A percentile compares a stretch with the other conserved stretches of the same genome.
phyloP scores from a whole-genome alignment of 2,888 invertebrate genomes.

The Papilio demoleus region DNA sequence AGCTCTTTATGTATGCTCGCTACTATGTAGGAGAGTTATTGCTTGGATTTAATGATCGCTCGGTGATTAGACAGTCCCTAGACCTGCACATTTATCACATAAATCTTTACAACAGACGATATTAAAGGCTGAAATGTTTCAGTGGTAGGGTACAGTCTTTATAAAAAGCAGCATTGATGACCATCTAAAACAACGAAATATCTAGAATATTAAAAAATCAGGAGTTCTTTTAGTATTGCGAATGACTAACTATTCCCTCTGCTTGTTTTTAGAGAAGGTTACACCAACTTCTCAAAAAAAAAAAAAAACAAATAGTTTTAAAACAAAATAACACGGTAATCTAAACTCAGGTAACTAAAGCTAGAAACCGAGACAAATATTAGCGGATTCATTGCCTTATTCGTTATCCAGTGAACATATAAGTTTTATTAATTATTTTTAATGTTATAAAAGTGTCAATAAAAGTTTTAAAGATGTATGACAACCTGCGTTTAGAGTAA shows the following conservation, averaged over 20 bases:
- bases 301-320: too few relatives aligned
- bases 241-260: too few relatives aligned
- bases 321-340: too few relatives aligned
- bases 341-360: too few relatives aligned
- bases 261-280: too few relatives aligned
- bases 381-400: neutral
- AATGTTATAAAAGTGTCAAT: neutral
- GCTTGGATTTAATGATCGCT: conserved; percentile 76
- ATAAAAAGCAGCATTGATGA: conserved; percentile 53
- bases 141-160: conserved; percentile 55
- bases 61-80: conserved; percentile 75
- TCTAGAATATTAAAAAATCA: neutral
- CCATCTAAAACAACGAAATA: too few relatives aligned
- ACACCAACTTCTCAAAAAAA: too few relatives aligned
- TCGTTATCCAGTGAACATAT: neutral
- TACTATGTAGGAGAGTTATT: conserved; percentile 80
- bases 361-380: too few relatives aligned
- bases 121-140: conserved; percentile 64
- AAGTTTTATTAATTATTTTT: neutral
- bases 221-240: too few relatives aligned
- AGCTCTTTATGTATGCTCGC: conserved; percentile 71
- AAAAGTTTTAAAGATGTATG: conserved; percentile 10
- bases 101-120: conserved; percentile 63
- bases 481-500: conserved; percentile 6
- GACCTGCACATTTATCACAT: conserved; percentile 73